Percentiles rank a stretch among this genome's conserved stretches.
Conservation (phyloP, 2,888 invertebrate genomes). For the Colostygia pectinataria region DNA sequence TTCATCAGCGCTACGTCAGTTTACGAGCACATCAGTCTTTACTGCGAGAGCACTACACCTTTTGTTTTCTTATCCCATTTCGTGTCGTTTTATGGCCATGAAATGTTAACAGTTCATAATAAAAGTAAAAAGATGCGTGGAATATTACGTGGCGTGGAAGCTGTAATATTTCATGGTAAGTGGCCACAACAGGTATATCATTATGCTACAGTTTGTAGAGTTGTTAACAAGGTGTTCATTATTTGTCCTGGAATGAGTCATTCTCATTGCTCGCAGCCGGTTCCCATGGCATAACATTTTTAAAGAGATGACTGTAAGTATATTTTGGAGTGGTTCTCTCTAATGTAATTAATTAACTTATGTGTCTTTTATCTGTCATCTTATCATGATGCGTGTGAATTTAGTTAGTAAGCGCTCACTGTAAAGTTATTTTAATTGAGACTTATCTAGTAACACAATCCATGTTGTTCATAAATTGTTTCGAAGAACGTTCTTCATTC, state of each 20-base stretch:
- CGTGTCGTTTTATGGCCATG: slow-evolving; percentile 54
- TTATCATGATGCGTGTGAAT: neutral
- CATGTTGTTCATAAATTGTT: no score
- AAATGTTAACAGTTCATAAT: slow-evolving; percentile 55
- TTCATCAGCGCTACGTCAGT: slow-evolving; percentile 56
- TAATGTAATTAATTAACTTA: no score
- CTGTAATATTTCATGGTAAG: slow-evolving; percentile 11
- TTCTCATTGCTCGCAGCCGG: slow-evolving; percentile 26
- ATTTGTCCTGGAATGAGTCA: slow-evolving; percentile 38
- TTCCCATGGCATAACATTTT: slow-evolving; percentile 46
- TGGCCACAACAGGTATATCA: slow-evolving; percentile 12
- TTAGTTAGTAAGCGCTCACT: neutral
- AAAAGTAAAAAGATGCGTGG: slow-evolving; percentile 41
- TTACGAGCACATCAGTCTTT: slow-evolving; percentile 67
- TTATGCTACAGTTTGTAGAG: slow-evolving; percentile 28
- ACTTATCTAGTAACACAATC: neutral
- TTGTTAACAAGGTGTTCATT: slow-evolving; percentile 39
- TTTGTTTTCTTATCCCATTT: slow-evolving; percentile 56
- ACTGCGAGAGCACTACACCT: slow-evolving; percentile 62
- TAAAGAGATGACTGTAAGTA: no score
- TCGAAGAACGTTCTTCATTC: no score
- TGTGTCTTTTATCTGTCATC: slow-evolving; percentile 19
- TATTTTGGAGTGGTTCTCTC: no score
- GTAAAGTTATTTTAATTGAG: no score
- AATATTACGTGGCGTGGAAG: slow-evolving; percentile 24